These are phyloP conservation scores for Myrmecobius fasciatus DNA, from an alignment of 2,113 vertebrate species.

Conservation along the genomic window DNA sequence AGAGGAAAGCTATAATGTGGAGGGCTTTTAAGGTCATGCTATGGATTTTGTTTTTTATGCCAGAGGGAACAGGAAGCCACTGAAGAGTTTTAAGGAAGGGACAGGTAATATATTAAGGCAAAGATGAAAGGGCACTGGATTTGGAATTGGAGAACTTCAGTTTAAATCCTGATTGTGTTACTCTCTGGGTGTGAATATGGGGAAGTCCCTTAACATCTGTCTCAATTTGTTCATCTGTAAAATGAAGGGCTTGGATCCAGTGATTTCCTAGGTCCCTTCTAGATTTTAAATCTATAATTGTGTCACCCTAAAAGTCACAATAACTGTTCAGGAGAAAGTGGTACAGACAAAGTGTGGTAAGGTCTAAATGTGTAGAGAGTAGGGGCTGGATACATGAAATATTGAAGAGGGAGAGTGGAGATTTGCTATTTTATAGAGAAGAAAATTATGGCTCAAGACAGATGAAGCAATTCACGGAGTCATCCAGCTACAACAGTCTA, in stretches of 20 bases:
- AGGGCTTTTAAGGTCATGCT: background rate
- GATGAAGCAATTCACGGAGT: background rate
- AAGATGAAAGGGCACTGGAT: background rate
- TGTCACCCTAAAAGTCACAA: background rate
- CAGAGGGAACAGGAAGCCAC: background rate
- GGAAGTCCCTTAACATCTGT: background rate
- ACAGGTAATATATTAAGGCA: background rate
- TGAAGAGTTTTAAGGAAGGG: background rate
- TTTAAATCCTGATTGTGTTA: background rate
- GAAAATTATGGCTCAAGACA: background rate
- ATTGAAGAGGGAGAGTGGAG: rapidly evolving
- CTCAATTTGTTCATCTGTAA: background rate
- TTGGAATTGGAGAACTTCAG: too few relatives aligned
- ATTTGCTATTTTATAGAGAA: background rate
- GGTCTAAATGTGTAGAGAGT: background rate
- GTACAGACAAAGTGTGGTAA: rapidly evolving
- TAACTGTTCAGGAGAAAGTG: background rate
- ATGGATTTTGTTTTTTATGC: background rate
- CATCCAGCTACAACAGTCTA: background rate
- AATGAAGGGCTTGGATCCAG: background rate
- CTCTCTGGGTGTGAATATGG: background rate
- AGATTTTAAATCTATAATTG: background rate
- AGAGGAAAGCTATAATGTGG: background rate
- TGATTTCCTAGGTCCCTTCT: background rate
- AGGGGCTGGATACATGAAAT: background rate